phyloP scores from a whole-genome alignment of 2,797 vertebrate genomes.

The Taenioides sp. region DNA sequence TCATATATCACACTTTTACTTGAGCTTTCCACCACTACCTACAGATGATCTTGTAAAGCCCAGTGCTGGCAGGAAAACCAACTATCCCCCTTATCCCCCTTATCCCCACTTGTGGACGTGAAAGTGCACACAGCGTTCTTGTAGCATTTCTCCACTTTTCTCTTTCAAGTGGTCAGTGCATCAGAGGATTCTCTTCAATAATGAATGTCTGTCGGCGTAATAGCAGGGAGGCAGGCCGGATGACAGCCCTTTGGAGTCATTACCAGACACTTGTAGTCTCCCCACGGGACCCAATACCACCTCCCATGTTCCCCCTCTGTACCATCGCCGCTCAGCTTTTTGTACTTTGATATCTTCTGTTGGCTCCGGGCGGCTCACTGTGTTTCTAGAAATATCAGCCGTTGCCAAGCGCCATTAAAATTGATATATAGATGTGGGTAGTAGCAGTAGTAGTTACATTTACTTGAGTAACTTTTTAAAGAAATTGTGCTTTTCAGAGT shows the following conservation, averaged over 20 bases:
- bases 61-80: background rate
- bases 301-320: conserved; percentile 27
- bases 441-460: too few species aligned
- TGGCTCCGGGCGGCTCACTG: conserved; percentile 23
- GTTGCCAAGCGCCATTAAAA: conserved; percentile 20
- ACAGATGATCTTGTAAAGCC: background rate
- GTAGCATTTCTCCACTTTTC: conserved; percentile 7
- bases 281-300: conserved; percentile 18
- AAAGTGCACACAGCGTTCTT: conserved; percentile 2
- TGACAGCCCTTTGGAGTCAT: conserved; percentile 20
- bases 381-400: conserved; percentile 9
- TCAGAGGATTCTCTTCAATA: conserved; percentile 22
- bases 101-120: background rate
- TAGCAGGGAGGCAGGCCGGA: conserved; percentile 14
- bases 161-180: conserved; percentile 15
- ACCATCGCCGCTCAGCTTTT: conserved; percentile 21
- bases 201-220: conserved; percentile 25
- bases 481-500: too few species aligned
- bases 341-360: conserved; percentile 21
- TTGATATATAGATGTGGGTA: background rate
- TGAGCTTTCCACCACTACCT: too few species aligned
- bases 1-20: too few species aligned
- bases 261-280: conserved; percentile 30
- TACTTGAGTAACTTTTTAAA: too few species aligned
- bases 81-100: background rate